Evolutionary conservation across 35 echinoderm and acorn worm genomes (phyloP).

Genomic region (Lytechinus variegatus): DNA sequence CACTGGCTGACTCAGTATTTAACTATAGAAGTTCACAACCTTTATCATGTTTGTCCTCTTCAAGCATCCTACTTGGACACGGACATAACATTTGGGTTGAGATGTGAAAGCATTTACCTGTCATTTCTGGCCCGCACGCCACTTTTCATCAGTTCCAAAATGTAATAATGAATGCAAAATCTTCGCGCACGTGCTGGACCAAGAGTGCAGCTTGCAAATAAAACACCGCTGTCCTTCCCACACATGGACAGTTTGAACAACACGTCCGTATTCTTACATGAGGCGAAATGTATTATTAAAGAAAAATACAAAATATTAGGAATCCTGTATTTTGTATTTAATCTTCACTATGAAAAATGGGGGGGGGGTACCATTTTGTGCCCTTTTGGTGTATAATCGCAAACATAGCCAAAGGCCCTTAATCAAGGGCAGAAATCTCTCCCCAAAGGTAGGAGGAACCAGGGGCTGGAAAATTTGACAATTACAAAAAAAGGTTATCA

Average conservation of each 20-base stretch:
- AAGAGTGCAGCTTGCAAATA: not conserved
- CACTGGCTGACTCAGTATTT: not conserved
- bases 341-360: no score
- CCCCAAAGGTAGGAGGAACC: no score
- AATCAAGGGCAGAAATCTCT: no score
- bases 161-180: conserved; percentile 1
- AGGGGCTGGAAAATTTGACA: no score
- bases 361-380: no score
- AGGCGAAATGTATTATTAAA: not conserved
- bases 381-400: no score
- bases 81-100: not conserved
- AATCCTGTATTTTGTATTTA: no score
- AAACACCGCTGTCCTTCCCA: not conserved
- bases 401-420: no score
- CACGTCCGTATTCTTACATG: not conserved
- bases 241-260: not conserved
- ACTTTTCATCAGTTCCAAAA: not conserved
- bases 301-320: not conserved
- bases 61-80: not conserved
- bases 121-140: not conserved
- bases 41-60: not conserved
- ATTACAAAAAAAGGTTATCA: no score
- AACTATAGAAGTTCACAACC: not conserved
- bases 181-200: not conserved
- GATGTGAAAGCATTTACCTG: not conserved